These are phyloP conservation scores for Timandra comae DNA, from an alignment of 2,888 invertebrate genomes.

Conservation along the genomic window DNA sequence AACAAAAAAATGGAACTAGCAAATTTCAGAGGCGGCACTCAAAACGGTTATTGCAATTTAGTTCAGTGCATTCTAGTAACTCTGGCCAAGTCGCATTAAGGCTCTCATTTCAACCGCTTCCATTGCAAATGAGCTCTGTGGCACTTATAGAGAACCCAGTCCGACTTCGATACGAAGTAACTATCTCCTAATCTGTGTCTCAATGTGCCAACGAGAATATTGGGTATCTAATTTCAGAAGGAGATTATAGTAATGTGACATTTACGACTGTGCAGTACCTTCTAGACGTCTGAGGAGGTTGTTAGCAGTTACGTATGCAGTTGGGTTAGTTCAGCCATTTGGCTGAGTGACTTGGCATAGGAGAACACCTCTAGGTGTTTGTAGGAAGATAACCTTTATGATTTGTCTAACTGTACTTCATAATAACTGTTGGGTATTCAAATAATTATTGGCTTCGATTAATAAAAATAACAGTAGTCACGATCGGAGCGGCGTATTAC, in stretches of 20 bases:
- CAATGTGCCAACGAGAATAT: constrained; percentile 26
- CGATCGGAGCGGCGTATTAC: too few species aligned
- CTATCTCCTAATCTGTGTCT: constrained; percentile 16
- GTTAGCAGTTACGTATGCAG: not conserved
- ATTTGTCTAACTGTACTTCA: too few species aligned
- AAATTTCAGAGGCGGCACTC: constrained; percentile 28
- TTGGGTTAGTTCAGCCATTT: constrained; percentile 4
- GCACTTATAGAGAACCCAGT: constrained; percentile 26
- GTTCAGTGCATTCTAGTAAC: constrained; percentile 32
- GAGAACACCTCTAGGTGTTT: too few species aligned
- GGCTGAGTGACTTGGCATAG: too few species aligned
- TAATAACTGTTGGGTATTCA: too few species aligned
- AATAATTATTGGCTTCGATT: too few species aligned
- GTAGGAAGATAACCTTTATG: too few species aligned
- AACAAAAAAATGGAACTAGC: constrained; percentile 24
- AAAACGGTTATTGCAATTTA: constrained; percentile 36
- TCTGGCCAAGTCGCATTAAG: constrained; percentile 47
- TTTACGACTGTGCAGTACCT: constrained; percentile 10
- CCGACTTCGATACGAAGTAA: constrained; percentile 17
- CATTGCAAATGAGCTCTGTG: constrained; percentile 56
- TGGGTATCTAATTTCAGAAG: constrained; percentile 33
- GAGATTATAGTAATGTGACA: constrained; percentile 28
- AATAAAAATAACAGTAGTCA: too few species aligned
- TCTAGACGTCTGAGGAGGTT: constrained; percentile 2
- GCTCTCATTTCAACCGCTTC: constrained; percentile 43